These are phyloP conservation scores for Chrysaora quinquecirrha DNA, from an alignment of 30 jellyfish, hydroid and myxozoan species.

Conservation along the genomic window DNA sequence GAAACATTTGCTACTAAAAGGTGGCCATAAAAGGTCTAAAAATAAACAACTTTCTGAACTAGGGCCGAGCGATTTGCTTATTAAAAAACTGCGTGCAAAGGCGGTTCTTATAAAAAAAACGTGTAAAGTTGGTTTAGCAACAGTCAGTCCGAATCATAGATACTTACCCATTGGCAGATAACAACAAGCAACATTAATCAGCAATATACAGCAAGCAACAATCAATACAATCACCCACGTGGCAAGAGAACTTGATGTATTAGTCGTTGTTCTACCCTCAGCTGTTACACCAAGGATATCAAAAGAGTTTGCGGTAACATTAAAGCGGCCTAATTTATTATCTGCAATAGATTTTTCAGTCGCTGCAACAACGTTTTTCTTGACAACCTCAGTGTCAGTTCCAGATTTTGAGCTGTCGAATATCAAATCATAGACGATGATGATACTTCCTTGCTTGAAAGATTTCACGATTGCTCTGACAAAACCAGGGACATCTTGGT, in stretches of 20 bases:
- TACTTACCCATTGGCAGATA: constrained; percentile 58
- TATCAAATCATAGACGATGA: constrained; percentile 33
- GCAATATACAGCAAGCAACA: constrained; percentile 12
- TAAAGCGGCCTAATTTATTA: constrained; percentile 11
- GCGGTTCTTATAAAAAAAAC: no score
- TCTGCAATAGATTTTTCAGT: constrained; percentile 35
- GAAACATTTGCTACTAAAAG: no score
- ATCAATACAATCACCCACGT: constrained; percentile 57
- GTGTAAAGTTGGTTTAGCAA: no score
- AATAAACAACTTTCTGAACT: no score
- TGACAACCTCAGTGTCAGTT: constrained; percentile 8
- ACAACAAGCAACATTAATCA: no score
- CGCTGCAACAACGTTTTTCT: neutral
- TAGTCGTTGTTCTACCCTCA: neutral
- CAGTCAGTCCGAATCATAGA: no score
- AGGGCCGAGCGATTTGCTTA: no score
- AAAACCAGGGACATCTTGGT: constrained; percentile 50
- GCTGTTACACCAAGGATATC: constrained; percentile 5
- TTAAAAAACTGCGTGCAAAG: no score
- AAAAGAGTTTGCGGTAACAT: constrained; percentile 8
- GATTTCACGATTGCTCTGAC: constrained; percentile 41
- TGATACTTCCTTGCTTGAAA: constrained; percentile 31
- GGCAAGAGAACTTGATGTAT: constrained; percentile 8
- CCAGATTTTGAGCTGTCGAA: constrained; percentile 56
- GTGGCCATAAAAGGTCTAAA: no score